These are phyloP conservation scores for Diplazon laetatorius DNA, from an alignment of 2,888 invertebrate genomes.

Conservation along the genomic window DNA sequence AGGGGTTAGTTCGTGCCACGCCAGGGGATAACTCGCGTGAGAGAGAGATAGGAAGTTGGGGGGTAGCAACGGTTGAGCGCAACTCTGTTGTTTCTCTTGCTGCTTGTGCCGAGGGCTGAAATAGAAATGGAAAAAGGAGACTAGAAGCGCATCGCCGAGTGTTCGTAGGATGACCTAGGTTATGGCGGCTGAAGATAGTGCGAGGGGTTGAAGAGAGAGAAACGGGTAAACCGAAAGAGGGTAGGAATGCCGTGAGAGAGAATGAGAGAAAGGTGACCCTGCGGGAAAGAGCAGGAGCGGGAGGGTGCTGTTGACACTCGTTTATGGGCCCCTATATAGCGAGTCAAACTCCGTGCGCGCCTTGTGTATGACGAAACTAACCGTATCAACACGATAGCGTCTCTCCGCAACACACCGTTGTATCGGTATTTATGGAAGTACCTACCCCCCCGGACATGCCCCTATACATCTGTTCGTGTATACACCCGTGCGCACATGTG, in stretches of 20 bases:
- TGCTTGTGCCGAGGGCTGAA: conserved; percentile 52
- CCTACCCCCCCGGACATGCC: conserved; percentile 1
- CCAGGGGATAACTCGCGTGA: conserved; percentile 54
- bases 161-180: conserved; percentile 62
- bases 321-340: conserved; percentile 24
- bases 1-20: conserved; percentile 55
- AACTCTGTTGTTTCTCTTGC: conserved; percentile 33
- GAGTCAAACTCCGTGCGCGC: neutral
- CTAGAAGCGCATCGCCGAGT: conserved; percentile 48
- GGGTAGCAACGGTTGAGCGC: conserved; percentile 27
- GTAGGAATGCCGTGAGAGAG: conserved; percentile 3
- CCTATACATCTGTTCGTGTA: conserved; percentile 29
- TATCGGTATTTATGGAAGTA: conserved; percentile 36
- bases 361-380: conserved; percentile 24
- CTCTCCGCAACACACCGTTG: neutral
- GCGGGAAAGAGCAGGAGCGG: conserved; percentile 24
- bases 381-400: conserved; percentile 32
- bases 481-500: neutral
- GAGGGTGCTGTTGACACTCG: conserved; percentile 5
- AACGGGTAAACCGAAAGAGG: conserved; percentile 41
- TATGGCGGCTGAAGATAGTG: conserved; percentile 51
- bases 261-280: conserved; percentile 6
- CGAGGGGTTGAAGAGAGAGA: conserved; percentile 38
- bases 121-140: conserved; percentile 64
- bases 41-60: conserved; percentile 24